A percentile compares a stretch with the other conserved stretches of the same genome.
These are phyloP conservation scores for Anneissia japonica DNA, from an alignment of 35 echinoderm and acorn worm genomes.

Conservation along the genomic window DNA sequence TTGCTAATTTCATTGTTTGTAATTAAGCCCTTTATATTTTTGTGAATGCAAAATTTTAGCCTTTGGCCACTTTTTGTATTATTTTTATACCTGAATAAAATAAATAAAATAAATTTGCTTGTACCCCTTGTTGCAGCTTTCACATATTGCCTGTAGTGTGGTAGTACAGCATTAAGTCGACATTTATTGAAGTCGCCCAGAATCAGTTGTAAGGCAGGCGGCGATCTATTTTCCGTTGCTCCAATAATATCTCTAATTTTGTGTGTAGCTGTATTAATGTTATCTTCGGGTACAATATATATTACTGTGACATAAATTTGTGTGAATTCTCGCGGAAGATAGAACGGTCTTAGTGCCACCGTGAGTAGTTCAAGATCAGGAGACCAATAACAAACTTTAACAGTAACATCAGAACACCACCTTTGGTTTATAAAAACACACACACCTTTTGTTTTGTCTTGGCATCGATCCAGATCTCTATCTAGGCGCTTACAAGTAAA, in stretches of 20 bases:
- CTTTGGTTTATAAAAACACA: conserved; percentile 43
- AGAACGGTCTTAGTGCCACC: conserved; percentile 28
- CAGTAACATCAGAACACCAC: conserved; percentile 20
- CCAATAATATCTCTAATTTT: neutral
- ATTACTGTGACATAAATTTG: conserved; percentile 7
- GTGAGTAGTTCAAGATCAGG: conserved; percentile 46
- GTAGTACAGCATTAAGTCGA: conserved; percentile 11
- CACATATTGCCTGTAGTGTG: conserved; percentile 32
- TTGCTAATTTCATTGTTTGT: too few relatives aligned
- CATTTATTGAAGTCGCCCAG: conserved; percentile 6
- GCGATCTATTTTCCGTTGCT: neutral
- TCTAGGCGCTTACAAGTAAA: conserved; percentile 12
- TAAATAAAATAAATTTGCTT: too few relatives aligned
- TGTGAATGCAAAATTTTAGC: too few relatives aligned
- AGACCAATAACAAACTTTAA: conserved; percentile 19
- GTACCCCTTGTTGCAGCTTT: conserved; percentile 17
- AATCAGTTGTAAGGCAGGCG: neutral
- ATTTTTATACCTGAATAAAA: too few relatives aligned
- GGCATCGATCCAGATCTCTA: neutral
- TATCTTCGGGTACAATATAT: neutral
- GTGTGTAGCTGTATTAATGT: neutral
- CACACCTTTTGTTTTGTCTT: conserved; percentile 17
- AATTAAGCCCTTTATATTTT: too few relatives aligned
- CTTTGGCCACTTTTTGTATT: too few relatives aligned
- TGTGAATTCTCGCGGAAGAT: conserved; percentile 28